Evolutionary conservation across 1,140 invertebrate species (phyloP), one percentile per base, ranked within the genome.

Genomic region (Colletes gigas): DNA sequence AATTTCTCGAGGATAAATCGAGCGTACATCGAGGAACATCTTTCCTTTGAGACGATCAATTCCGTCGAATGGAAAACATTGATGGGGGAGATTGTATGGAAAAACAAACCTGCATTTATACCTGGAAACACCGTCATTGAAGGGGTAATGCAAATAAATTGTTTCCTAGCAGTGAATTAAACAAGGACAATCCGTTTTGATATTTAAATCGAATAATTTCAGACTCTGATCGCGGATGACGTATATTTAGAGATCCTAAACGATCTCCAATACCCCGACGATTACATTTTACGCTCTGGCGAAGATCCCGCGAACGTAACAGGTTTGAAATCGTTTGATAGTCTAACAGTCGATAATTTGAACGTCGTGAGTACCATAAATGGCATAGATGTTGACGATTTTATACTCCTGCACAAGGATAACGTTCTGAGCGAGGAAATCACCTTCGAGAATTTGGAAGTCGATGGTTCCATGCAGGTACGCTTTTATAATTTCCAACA

Each of bases 381-480:
- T 71, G 79, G 68, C 4, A 73, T 90, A 62, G 44, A 83, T 17
- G 72, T 90, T 50, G 63, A 88, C 0, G 88, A 92, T 30, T 92
- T 89, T 30, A 73, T 92, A 10, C 68, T 77, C 54, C 44, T 91
- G 3, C 50, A 83, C 47, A 82, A 63, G 17, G 71, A 89, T 2
- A 82, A 88, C 30, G 75, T 70, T 55, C 44, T 92, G 3, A 41
- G 83, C 4, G 1, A 88, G 39, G 55, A 85, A 71, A 91, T 90
- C 3, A 88, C 80, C 0, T 91, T 92, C 55, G 87, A 92, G 17
- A 83, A 92, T 82, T 62, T 92, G 52, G 79, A 59, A 54, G 75
- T 92, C 4, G 78, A 82, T 0, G 84, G 70, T 67, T 74, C 39
- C 55, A 44, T 91, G 0, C 54, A 82, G 83, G 91, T 91, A 81